Evolutionary conservation across 1,140 invertebrate genomes (phyloP).

Genomic region (Drosophila teissieri): DNA sequence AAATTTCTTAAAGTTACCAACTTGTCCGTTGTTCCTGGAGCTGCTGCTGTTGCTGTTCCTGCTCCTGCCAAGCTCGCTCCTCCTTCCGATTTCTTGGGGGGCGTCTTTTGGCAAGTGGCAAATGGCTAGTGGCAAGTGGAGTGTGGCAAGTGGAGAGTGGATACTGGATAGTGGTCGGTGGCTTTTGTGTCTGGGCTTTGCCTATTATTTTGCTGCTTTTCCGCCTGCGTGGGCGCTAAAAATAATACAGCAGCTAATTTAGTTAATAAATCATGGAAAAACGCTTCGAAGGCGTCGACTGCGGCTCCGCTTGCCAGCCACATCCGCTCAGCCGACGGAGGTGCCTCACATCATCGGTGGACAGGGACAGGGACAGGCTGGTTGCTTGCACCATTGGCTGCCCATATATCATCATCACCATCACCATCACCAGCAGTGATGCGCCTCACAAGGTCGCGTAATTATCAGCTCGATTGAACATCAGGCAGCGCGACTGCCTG

Average conservation of each 20-base stretch:
- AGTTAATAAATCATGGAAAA: slow-evolving; percentile 71
- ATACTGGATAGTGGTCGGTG: slow-evolving; percentile 16
- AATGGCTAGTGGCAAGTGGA: slow-evolving; percentile 1
- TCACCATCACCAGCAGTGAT: too few relatives aligned
- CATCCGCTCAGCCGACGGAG: slow-evolving; percentile 7
- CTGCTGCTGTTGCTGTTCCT: slow-evolving; percentile 32
- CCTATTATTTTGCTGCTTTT: slow-evolving; percentile 1
- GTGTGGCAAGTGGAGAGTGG: too few relatives aligned
- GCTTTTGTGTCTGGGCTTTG: not conserved
- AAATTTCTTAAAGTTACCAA: slow-evolving; percentile 80
- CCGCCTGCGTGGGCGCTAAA: slow-evolving; percentile 25
- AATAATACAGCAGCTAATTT: slow-evolving; percentile 71
- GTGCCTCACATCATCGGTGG: too few relatives aligned
- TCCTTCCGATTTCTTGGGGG: slow-evolving; percentile 20
- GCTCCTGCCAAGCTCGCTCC: slow-evolving; percentile 50
- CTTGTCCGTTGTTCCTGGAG: slow-evolving; percentile 63
- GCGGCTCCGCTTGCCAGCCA: not conserved
- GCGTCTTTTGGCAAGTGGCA: slow-evolving; percentile 7
- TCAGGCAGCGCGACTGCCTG: slow-evolving; percentile 4
- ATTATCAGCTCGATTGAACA: slow-evolving; percentile 57
- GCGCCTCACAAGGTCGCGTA: slow-evolving; percentile 40
- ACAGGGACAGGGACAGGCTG: too few relatives aligned
- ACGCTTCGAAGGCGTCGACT: slow-evolving; percentile 46
- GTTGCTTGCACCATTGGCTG: not conserved
- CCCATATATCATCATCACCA: too few relatives aligned